Conservation (phyloP, 35 echinoderm and acorn worm genomes). For the Lytechinus variegatus region DNA sequence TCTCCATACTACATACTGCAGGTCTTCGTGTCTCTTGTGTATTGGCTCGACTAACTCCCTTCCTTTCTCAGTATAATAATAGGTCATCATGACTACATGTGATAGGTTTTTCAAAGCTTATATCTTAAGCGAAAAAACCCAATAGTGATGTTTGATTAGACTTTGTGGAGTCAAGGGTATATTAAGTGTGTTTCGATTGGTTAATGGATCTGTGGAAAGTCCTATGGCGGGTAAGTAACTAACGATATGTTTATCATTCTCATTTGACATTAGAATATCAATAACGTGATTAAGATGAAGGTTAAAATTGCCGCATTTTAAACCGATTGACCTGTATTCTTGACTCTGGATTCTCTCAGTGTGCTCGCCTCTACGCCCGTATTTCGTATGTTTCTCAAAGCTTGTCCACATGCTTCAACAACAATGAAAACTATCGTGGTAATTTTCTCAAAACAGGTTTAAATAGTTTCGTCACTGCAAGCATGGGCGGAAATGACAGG, state of each 20-base stretch:
- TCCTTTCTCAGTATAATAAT: neutral
- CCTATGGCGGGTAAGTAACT: neutral
- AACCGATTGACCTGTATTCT: too few relatives aligned
- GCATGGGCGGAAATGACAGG: too few relatives aligned
- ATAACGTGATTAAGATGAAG: too few relatives aligned
- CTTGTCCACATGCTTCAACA: too few relatives aligned
- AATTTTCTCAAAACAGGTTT: too few relatives aligned
- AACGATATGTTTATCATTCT: neutral
- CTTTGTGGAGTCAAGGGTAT: neutral
- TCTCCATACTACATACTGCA: neutral
- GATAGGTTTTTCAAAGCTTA: neutral
- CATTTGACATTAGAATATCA: neutral
- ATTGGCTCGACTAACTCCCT: constrained; percentile 1
- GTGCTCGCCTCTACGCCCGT: too few relatives aligned
- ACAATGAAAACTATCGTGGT: too few relatives aligned
- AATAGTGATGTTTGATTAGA: neutral
- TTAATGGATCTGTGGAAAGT: neutral
- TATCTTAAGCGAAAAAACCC: neutral
- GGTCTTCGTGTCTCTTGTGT: neutral
- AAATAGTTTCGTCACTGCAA: too few relatives aligned
- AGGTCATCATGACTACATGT: neutral
- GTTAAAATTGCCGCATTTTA: too few relatives aligned
- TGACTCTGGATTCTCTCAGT: too few relatives aligned
- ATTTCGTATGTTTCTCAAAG: too few relatives aligned
- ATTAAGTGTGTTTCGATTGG: neutral